phyloP scores from a whole-genome alignment of 2,113 vertebrate species.

The Hylia prasina region DNA sequence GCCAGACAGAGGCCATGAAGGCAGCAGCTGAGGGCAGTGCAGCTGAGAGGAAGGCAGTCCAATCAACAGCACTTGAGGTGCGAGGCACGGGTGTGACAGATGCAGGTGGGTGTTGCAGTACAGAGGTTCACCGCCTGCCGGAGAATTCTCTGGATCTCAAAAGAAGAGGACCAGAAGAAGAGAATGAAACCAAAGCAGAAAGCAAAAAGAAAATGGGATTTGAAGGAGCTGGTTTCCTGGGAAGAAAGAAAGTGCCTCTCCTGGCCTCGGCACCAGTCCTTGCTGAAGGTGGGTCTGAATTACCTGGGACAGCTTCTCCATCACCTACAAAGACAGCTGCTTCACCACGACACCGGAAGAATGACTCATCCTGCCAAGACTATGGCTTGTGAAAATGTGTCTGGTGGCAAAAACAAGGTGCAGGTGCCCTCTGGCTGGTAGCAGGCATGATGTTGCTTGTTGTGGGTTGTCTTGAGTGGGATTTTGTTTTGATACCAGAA shows the following conservation, averaged over 20 bases:
- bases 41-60: conserved; percentile 71
- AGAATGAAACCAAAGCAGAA: conserved; percentile 74
- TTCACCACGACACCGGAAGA: conserved; percentile 88
- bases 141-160: conserved; percentile 79
- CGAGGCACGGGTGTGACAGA: conserved; percentile 69
- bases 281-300: conserved; percentile 85
- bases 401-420: background rate
- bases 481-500: background rate
- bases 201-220: conserved; percentile 80
- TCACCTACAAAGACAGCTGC: conserved; percentile 89
- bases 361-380: conserved; percentile 81
- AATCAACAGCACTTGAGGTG: conserved; percentile 58
- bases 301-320: conserved; percentile 82
- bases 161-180: conserved; percentile 78
- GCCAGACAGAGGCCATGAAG: conserved; percentile 65
- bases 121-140: conserved; percentile 64
- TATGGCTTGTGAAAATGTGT: conserved; percentile 75
- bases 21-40: conserved; percentile 67
- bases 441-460: background rate
- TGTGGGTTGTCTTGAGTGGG: background rate
- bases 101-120: conserved; percentile 12
- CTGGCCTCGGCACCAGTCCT: conserved; percentile 76
- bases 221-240: conserved; percentile 85
- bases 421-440: background rate
- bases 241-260: conserved; percentile 84